phyloP scores from a whole-genome alignment of 2,797 vertebrate genomes.

The Astyanax mexicanus region DNA sequence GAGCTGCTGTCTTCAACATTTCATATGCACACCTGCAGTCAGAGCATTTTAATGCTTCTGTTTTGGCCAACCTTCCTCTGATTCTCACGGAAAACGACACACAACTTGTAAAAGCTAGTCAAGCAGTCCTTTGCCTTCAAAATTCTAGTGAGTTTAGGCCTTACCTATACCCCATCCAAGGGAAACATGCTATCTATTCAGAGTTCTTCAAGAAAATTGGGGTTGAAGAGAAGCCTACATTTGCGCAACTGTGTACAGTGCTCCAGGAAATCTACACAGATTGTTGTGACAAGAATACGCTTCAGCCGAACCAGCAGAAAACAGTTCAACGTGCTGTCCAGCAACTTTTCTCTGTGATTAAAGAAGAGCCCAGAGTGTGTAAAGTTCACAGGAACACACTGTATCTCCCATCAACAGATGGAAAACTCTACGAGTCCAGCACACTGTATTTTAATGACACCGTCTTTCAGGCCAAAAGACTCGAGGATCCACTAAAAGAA shows the following conservation, averaged over 20 bases:
- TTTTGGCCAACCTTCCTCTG: slow-evolving; percentile 67
- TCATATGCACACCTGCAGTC: slow-evolving; percentile 67
- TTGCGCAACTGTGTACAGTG: slow-evolving; percentile 72
- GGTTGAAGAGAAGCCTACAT: slow-evolving; percentile 62
- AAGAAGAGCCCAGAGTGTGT: background rate
- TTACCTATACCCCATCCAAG: slow-evolving; percentile 69
- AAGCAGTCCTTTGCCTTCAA: slow-evolving; percentile 44
- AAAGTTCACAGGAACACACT: slow-evolving; percentile 57
- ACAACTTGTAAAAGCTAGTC: slow-evolving; percentile 60
- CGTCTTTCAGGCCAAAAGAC: slow-evolving; percentile 56
- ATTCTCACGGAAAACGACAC: slow-evolving; percentile 75
- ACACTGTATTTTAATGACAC: slow-evolving; percentile 81
- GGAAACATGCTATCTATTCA: slow-evolving; percentile 18
- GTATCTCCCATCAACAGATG: slow-evolving; percentile 79
- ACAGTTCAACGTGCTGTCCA: slow-evolving; percentile 69
- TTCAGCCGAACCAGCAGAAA: slow-evolving; percentile 67
- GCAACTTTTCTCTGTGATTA: slow-evolving; percentile 68
- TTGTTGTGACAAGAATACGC: slow-evolving; percentile 61
- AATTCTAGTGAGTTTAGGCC: slow-evolving; percentile 63
- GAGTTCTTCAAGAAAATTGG: slow-evolving; percentile 73
- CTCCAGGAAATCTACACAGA: slow-evolving; percentile 71
- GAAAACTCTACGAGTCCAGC: slow-evolving; percentile 73
- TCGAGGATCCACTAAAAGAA: slow-evolving; percentile 62
- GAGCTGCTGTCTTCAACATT: slow-evolving; percentile 65
- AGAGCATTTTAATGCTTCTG: slow-evolving; percentile 35